Percentiles rank a stretch among this genome's conserved stretches.
Conservation (phyloP, 2,113 vertebrate genomes). For the Uropsilus gracilis region DNA sequence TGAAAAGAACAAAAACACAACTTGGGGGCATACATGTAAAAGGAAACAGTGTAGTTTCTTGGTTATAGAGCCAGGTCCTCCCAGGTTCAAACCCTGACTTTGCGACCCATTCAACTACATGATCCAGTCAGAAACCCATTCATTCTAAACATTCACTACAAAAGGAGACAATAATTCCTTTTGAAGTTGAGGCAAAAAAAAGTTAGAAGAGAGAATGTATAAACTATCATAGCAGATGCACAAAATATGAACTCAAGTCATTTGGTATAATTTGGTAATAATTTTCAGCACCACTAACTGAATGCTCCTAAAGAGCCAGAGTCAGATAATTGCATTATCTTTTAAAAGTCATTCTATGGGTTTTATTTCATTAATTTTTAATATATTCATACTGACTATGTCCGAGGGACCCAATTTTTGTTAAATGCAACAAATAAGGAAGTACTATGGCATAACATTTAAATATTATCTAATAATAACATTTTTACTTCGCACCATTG, state of each 20-base stretch:
- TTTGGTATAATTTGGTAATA: background rate
- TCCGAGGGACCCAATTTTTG: conserved; percentile 3
- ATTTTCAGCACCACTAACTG: background rate
- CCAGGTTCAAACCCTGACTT: background rate
- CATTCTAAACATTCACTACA: background rate
- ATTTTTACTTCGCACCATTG: background rate
- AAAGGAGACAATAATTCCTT: background rate
- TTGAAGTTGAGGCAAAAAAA: background rate
- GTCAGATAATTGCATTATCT: background rate
- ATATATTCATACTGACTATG: background rate
- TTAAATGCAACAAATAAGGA: background rate
- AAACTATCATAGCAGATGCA: background rate
- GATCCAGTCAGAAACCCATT: background rate
- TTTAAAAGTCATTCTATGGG: background rate
- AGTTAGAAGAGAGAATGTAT: background rate
- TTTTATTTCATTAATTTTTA: background rate
- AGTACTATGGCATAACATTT: background rate
- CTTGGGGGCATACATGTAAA: background rate
- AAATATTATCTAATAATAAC: background rate
- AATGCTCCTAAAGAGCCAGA: no score
- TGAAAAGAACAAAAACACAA: background rate
- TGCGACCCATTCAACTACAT: background rate
- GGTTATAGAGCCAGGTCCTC: background rate
- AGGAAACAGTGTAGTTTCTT: background rate
- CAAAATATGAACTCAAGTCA: background rate